phyloP scores from a whole-genome alignment of 2,113 vertebrate species.

The Microcebus ravelobensis region DNA sequence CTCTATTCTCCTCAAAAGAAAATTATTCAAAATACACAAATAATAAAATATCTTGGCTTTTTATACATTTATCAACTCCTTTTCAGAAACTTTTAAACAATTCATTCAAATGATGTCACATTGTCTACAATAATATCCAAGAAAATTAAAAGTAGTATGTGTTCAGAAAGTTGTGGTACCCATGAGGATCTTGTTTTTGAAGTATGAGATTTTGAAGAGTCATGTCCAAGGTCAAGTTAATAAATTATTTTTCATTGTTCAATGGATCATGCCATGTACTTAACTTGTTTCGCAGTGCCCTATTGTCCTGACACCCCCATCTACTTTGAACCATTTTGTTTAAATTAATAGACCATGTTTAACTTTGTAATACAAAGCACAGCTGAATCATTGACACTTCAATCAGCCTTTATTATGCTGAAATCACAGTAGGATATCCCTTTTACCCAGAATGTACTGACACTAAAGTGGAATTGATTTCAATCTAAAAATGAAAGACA shows the following conservation, averaged over 20 bases:
- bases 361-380: slow-evolving; percentile 79
- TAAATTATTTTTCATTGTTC: slow-evolving; percentile 39
- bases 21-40: slow-evolving; percentile 31
- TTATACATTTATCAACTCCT: neutral
- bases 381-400: slow-evolving; percentile 83
- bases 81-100: neutral
- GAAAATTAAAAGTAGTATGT: neutral
- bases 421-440: slow-evolving; percentile 74
- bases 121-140: neutral
- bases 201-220: neutral
- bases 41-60: slow-evolving; percentile 53
- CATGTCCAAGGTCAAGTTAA: neutral
- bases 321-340: slow-evolving; percentile 76
- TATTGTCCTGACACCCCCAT: slow-evolving; percentile 41
- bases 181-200: neutral
- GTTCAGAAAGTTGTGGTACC: slow-evolving; percentile 44
- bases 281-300: slow-evolving; percentile 44
- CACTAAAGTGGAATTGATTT: slow-evolving; percentile 81
- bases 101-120: slow-evolving; percentile 24
- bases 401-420: slow-evolving; percentile 83
- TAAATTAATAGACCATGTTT: slow-evolving; percentile 79
- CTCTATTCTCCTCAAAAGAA: slow-evolving; percentile 56
- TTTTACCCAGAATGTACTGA: slow-evolving; percentile 73
- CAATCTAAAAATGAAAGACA: slow-evolving; percentile 67
- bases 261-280: neutral